Evolutionary conservation across 2,888 invertebrate species (phyloP), one percentile per base, ranked within the genome.

Genomic region (Petrolisthes cinctipes): DNA sequence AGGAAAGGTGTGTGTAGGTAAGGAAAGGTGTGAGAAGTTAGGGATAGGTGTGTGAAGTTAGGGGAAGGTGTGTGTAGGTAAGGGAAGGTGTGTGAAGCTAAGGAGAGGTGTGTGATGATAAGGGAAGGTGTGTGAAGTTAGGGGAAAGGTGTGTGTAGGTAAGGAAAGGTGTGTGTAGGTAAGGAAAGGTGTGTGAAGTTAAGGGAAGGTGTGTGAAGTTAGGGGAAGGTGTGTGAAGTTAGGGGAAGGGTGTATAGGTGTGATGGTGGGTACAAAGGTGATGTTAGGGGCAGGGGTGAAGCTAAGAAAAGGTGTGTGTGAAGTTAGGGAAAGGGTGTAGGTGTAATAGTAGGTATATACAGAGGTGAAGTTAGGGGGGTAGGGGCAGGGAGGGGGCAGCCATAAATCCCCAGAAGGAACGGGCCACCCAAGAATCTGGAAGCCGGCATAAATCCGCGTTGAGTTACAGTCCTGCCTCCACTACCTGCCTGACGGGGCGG

Each of bases 371-470:
- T 23, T 37, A 17, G 68, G 54, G 68, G 54, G 71, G 57, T 56
- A 20, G 37, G 57, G 73, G 80, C 54, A 54, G 81, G 81, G 51
- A 4, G 57, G 71, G 71, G 66, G 71, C 61, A 71, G 57, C 11
- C 66, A 86, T 86, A 86, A 86, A 86, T 86, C 86, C 86, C 78
- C 71, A 71, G 82, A 71, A 86, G 83, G 83, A 82, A 86, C 86
- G 86, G 86, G 37, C 83, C 56, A 86, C 82, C 86, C 86, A 78
- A 86, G 86, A 86, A 86, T 86, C 86, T 86, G 86, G 83, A 86
- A 86, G 86, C 83, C 75, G 71, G 86, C 83, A 86, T 86, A 86
- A 86, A 86, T 86, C 86, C 86, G 86, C 86, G 86, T 86, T 82
- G 86, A 86, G 86, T 83, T 86, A 86, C 79, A 79, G 83, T 71